Conservation (phyloP, 2,888 invertebrate genomes). For the Spilarctia lutea region DNA sequence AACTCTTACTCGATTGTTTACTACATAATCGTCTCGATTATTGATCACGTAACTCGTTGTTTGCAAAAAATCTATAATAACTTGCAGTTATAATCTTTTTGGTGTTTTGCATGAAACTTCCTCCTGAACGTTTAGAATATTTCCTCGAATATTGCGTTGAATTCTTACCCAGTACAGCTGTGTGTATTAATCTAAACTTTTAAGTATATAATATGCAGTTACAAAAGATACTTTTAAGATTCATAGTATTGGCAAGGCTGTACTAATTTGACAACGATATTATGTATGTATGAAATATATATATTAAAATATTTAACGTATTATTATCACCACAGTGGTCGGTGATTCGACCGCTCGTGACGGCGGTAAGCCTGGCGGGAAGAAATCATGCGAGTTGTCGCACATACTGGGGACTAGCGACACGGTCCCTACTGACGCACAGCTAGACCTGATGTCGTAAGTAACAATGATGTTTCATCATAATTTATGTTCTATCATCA, state of each 20-base stretch:
- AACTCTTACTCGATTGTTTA: too few species aligned
- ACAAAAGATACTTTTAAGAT: too few species aligned
- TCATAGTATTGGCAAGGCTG: too few species aligned
- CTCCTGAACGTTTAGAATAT: background rate
- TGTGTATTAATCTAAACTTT: background rate
- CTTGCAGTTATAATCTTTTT: too few species aligned
- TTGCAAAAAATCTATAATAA: too few species aligned
- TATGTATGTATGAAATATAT: too few species aligned
- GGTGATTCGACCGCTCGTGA: conserved; percentile 94
- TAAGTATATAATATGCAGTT: too few species aligned
- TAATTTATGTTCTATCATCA: background rate
- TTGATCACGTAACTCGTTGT: too few species aligned
- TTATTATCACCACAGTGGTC: conserved; percentile 83
- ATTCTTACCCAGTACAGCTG: background rate
- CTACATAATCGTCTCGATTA: too few species aligned
- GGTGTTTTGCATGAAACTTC: too few species aligned
- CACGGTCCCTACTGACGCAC: conserved; percentile 91
- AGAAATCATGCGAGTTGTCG: conserved; percentile 92
- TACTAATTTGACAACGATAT: too few species aligned
- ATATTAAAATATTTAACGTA: too few species aligned
- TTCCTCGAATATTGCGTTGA: background rate
- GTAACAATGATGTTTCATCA: conserved; percentile 46
- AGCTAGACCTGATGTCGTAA: conserved; percentile 90
- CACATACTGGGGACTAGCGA: conserved; percentile 96
- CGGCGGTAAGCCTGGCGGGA: conserved; percentile 87